Evolutionary conservation across 2,888 invertebrate genomes (phyloP), one percentile per base, ranked within the genome.

Genomic region (Muschampia plurimacula): DNA sequence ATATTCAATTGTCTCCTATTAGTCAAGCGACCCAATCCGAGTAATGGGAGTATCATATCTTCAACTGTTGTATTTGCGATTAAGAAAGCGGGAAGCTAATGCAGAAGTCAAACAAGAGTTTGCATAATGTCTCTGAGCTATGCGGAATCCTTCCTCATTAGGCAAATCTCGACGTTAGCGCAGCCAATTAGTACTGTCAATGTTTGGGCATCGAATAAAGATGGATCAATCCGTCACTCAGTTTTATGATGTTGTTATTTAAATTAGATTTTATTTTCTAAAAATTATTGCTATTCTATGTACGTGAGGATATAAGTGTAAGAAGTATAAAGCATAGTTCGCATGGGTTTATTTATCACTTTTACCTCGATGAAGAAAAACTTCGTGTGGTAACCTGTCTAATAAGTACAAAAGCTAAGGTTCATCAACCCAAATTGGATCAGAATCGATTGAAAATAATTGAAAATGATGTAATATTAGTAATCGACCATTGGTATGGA

Each of bases 131-230:
- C 85, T 86, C 83, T 84, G 86, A 81, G 81, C 84, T 80, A 83
- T 86, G 83, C 81, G 83, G 81, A 89, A 89, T 90, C 89, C 88
- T 80, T 86, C 83, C 89, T 92, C 90, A 93, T 92, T 93, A 92
- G 88, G 92, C 89, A 92, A 92, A 93, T 92, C 46, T 67, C 90
- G 88, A 86, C 86, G 89, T 88, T 88, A 87, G 89, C 86, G 88
- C 85, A 88, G 85, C 86, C 91, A 89, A 92, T 93, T 93, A 92
- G 87, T 83, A 86, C 86, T 87, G 92, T 89, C 88, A 93, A 92
- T 92, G 92, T 93, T 93, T 92, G 90, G 82, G 79, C 83, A 87
- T 81, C 84, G 86, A 87, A 90, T 90, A 89, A 88, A 78, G 81
- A 81, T 77, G 79, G 81, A 82, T 81, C 82, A 79, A 79, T 81